Conservation (phyloP, 2,113 vertebrate species). For the Regulus satrapa region DNA sequence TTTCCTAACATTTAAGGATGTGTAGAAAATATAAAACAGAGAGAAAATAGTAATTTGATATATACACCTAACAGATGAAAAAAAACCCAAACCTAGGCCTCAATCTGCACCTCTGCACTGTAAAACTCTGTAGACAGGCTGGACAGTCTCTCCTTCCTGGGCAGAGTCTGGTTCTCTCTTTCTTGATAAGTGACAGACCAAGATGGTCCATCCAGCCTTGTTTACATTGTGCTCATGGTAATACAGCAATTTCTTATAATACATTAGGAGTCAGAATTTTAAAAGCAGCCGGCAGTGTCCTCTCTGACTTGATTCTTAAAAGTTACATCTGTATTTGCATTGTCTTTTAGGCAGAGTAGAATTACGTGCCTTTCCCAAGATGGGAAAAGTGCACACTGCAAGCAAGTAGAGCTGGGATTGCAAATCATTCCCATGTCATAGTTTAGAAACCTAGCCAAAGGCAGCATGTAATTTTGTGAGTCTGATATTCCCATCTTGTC, state of each 20-base stretch:
- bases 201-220: not conserved
- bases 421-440: not conserved
- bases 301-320: not conserved
- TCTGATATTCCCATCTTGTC: not conserved
- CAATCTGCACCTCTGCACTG: not conserved
- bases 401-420: not conserved
- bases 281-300: not conserved
- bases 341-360: not conserved
- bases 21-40: not conserved
- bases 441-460: not conserved
- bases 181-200: not conserved
- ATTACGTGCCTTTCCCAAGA: not conserved
- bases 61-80: not conserved
- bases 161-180: not conserved
- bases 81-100: not conserved
- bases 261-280: not conserved
- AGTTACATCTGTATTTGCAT: not conserved
- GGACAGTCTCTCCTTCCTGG: not conserved
- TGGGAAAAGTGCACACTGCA: not conserved
- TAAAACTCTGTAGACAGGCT: not conserved
- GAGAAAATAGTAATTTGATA: accelerated
- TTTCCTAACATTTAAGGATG: not conserved
- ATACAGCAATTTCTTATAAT: not conserved
- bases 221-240: not conserved
- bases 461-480: not conserved